Evolutionary conservation across 2,113 vertebrate species (phyloP).

Genomic region (Pangasianodon hypophthalmus): DNA sequence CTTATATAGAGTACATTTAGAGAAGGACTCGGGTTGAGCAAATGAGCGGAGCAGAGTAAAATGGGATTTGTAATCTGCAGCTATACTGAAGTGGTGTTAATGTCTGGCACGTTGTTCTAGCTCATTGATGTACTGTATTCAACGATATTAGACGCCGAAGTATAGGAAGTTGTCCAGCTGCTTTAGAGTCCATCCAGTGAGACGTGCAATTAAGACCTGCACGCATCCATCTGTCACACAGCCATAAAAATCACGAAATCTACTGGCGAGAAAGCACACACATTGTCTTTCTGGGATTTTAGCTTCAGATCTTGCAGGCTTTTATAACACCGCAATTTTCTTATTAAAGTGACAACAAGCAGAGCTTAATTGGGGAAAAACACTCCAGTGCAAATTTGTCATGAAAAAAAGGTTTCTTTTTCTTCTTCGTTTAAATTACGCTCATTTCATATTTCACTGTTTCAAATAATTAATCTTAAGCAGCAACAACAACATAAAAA

Average conservation of each 20-base stretch:
- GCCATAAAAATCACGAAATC: slow-evolving; percentile 40
- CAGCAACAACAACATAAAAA: background rate
- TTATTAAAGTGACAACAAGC: background rate
- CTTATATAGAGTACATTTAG: background rate
- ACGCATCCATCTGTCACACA: slow-evolving; percentile 47
- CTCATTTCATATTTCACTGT: slow-evolving; percentile 31
- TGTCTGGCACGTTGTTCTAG: slow-evolving; percentile 9
- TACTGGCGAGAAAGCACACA: background rate
- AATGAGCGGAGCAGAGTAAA: slow-evolving; percentile 20
- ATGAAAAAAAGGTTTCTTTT: background rate
- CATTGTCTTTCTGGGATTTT: slow-evolving; percentile 5
- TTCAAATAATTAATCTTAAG: slow-evolving; percentile 39
- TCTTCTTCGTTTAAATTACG: slow-evolving; percentile 13
- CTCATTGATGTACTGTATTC: slow-evolving; percentile 13
- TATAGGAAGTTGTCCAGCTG: slow-evolving; percentile 21
- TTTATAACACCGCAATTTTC: slow-evolving; percentile 14
- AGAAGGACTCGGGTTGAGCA: background rate
- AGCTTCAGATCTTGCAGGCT: background rate
- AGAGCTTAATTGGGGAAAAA: slow-evolving; percentile 32
- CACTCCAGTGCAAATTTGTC: background rate
- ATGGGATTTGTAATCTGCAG: slow-evolving; percentile 21
- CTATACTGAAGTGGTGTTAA: slow-evolving; percentile 4
- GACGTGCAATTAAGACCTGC: slow-evolving; percentile 39
- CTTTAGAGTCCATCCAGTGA: slow-evolving; percentile 20
- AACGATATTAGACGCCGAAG: background rate